A percentile compares a stretch with the other conserved stretches of the same genome.
phyloP scores from a whole-genome alignment of 2,888 invertebrate species.

The Laspeyria flexula region DNA sequence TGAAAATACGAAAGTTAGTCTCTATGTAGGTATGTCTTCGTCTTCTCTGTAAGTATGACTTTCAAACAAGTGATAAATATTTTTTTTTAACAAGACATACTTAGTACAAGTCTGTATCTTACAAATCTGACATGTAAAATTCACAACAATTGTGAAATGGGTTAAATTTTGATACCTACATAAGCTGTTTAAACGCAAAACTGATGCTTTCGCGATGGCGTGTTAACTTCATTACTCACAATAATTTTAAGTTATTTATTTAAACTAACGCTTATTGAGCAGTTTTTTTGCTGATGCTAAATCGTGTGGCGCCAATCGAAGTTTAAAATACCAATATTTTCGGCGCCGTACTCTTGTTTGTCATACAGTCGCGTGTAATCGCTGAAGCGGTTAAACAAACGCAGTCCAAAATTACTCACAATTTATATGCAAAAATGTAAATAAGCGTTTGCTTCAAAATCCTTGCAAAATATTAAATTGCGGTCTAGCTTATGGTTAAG shows the following conservation, averaged over 20 bases:
- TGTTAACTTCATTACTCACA: no score
- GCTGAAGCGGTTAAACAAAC: conserved; percentile 22
- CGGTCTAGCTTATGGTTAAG: conserved; percentile 22
- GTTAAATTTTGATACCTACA: neutral
- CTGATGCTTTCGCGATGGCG: neutral
- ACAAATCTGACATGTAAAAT: no score
- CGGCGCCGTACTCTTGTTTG: conserved; percentile 18
- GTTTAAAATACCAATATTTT: conserved; percentile 33
- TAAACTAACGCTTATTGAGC: no score
- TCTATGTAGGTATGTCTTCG: no score
- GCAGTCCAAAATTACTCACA: conserved; percentile 9
- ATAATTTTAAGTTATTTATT: no score
- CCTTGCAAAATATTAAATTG: conserved; percentile 37
- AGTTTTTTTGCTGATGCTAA: neutral
- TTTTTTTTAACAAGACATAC: no score
- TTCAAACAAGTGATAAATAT: no score
- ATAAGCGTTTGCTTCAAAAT: conserved; percentile 13
- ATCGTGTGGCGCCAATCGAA: neutral
- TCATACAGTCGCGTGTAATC: conserved; percentile 14
- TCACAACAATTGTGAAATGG: no score
- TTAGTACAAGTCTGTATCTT: no score
- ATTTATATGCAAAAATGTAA: conserved; percentile 32
- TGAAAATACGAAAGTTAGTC: no score
- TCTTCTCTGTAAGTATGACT: no score
- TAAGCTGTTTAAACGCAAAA: no score